Evolutionary conservation across 2,888 invertebrate genomes (phyloP).

Genomic region (Proisotoma minuta): DNA sequence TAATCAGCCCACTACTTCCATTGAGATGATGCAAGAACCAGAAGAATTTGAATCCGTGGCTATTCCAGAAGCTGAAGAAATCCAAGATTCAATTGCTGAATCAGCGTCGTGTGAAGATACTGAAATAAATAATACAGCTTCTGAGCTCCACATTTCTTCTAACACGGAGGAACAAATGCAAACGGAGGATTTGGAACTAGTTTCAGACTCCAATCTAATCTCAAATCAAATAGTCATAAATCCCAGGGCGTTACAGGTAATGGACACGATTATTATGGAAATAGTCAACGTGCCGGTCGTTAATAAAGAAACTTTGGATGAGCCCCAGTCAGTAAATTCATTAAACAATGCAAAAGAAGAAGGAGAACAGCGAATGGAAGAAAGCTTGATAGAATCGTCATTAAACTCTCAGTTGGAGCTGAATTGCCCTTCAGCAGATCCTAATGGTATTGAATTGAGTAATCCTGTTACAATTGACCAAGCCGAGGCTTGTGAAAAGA

Average conservation of each 20-base stretch:
- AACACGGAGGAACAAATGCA: background rate
- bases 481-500: too few relatives aligned
- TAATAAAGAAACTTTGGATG: background rate
- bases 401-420: background rate
- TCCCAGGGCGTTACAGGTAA: constrained; percentile 28
- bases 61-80: too few relatives aligned
- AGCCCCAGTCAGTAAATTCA: too few relatives aligned
- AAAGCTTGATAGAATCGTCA: background rate
- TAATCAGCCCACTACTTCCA: too few relatives aligned
- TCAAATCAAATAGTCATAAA: constrained; percentile 37
- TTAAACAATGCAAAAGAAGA: too few relatives aligned
- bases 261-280: constrained; percentile 6
- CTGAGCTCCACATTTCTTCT: background rate
- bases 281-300: background rate
- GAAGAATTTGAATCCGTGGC: too few relatives aligned
- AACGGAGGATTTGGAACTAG: background rate
- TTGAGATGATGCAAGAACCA: too few relatives aligned
- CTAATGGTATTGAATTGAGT: background rate
- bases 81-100: too few relatives aligned
- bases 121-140: background rate
- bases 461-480: constrained; percentile 1
- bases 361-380: background rate
- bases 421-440: constrained; percentile 5
- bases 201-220: constrained; percentile 28
- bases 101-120: background rate